Evolutionary conservation across 2,797 vertebrate genomes (phyloP).

Genomic region (Sciurus vulgaris): DNA sequence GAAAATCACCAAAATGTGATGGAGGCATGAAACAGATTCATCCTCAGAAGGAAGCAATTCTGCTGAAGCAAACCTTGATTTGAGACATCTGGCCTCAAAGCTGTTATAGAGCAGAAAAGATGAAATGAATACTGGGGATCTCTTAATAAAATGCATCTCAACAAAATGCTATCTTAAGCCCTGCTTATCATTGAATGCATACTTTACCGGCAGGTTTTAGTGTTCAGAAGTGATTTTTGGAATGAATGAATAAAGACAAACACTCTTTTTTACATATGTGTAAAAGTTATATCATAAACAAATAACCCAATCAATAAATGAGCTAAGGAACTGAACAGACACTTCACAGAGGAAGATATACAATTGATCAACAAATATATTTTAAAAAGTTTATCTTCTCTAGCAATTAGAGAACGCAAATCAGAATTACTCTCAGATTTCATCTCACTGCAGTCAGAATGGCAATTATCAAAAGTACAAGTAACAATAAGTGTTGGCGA

Average conservation of each 20-base stretch:
- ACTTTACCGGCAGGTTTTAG: not conserved
- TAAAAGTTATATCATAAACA: not conserved
- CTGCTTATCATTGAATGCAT: not conserved
- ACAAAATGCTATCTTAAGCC: not conserved
- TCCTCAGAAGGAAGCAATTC: not conserved
- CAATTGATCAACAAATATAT: too few species aligned
- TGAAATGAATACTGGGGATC: not conserved
- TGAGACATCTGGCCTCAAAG: not conserved
- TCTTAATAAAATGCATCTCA: not conserved
- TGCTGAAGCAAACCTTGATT: not conserved
- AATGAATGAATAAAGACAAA: slow-evolving; percentile 1
- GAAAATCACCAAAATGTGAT: not conserved
- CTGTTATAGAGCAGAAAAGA: too few species aligned
- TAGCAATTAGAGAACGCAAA: too few species aligned
- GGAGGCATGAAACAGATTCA: too few species aligned
- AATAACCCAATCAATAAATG: not conserved
- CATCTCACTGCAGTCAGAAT: too few species aligned
- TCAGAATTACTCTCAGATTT: too few species aligned
- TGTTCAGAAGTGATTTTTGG: not conserved
- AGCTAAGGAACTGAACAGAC: too few species aligned
- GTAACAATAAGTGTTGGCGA: too few species aligned
- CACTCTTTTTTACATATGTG: not conserved
- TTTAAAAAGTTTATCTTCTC: too few species aligned
- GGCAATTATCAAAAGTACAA: too few species aligned
- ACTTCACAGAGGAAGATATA: too few species aligned